Base-by-base conservation (phyloP, 2,888 invertebrate species). In the Nomada goodeniana region DNA sequence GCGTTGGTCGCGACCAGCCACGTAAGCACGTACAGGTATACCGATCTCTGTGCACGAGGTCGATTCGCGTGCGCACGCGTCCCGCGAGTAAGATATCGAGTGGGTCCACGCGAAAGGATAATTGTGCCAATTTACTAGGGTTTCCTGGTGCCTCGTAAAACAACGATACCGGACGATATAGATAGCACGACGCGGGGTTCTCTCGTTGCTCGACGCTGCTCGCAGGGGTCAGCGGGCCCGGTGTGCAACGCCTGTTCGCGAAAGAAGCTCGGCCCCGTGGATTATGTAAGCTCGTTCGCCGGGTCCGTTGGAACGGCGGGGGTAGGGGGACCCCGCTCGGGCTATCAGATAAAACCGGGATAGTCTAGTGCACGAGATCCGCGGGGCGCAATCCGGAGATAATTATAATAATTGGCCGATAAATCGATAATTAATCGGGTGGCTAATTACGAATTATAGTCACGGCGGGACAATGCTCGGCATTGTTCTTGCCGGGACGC, bases 381-480 rank as follows among this genome's bases (percentile, higher is more conserved):
- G 76, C 81, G 68, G 69, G 61, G 42, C 63, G 42, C 47, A 57
- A 73, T 60, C 47, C 42, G 59, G 11, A 63, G 75, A 89, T 91
- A 91, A 91, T 92, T 92, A 92, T 89, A 88, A 92, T 92, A 92
- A 92, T 92, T 92, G 91, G 90, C 80, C 89, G 91, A 92, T 92
- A 91, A 91, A 92, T 92, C 92, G 92, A 91, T 91, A 92, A 93
- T 92, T 92, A 93, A 92, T 92, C 92, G 91, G 91, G 79, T 88
- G 89, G 87, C 90, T 92, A 92, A 93, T 93, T 93, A 90, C 90
- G 90, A 92, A 92, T 92, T 92, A 92, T 90, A 87, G 86, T 82
- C 87, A 80, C 68, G 80, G 70, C 85, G 88, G 89, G 89, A 92
- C 92, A 92, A 92, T 92, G 88, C 89, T 82, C 67, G 86, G 89